A percentile compares a stretch with the other conserved stretches of the same genome.
Evolutionary conservation across 2,113 vertebrate species (phyloP).

Genomic region (Pipra filicauda): DNA sequence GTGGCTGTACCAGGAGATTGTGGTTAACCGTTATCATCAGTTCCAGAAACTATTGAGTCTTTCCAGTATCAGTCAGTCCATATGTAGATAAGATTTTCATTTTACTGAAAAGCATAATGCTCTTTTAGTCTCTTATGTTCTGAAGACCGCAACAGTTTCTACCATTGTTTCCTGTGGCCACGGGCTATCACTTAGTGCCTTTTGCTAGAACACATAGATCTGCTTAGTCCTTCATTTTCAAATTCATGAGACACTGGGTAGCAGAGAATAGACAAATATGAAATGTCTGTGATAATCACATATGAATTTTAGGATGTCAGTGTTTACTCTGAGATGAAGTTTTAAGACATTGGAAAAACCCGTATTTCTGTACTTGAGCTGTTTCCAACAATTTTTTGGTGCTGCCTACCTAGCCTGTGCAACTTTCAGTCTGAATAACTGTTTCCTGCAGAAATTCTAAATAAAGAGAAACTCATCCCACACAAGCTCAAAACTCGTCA

Average conservation of each 20-base stretch:
- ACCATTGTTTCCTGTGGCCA: neutral
- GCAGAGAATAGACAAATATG: neutral
- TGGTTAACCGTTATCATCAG: neutral
- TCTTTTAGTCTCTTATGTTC: neutral
- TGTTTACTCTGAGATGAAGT: neutral
- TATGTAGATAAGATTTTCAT: neutral
- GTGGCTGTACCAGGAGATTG: neutral
- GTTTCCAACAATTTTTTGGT: neutral
- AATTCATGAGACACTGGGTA: neutral
- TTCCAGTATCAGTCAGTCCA: neutral
- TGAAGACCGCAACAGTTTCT: neutral
- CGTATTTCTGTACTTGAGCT: rapidly evolving
- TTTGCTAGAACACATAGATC: neutral
- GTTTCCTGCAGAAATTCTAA: neutral
- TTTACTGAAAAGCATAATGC: neutral
- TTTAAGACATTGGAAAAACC: neutral
- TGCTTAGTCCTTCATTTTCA: neutral
- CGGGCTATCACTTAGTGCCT: neutral
- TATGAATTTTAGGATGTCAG: neutral
- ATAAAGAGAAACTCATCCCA: neutral
- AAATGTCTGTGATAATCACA: neutral
- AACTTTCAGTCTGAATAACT: neutral
- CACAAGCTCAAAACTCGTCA: neutral
- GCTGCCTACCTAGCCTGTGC: neutral
- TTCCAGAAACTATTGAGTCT: neutral